These are phyloP conservation scores for Spatulosminthurus flaviceps DNA, from an alignment of 2,888 invertebrate genomes.

Conservation along the genomic window DNA sequence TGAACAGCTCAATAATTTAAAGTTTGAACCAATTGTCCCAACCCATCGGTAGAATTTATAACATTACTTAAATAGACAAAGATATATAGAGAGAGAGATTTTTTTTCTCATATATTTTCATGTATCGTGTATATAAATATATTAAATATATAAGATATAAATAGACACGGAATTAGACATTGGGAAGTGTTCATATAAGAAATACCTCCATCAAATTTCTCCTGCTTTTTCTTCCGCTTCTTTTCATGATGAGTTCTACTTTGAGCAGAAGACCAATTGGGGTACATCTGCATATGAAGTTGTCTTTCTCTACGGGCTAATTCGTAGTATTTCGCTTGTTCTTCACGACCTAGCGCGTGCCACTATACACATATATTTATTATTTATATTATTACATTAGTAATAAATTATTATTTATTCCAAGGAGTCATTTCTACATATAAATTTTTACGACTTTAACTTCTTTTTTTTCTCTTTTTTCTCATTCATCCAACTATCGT, in stretches of 20 bases:
- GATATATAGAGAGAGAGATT: background rate
- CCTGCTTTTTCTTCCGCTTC: slow-evolving; percentile 97
- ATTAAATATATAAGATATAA: slow-evolving; percentile 6
- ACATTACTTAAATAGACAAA: background rate
- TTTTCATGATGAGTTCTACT: slow-evolving; percentile 98
- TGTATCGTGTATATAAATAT: too few species aligned
- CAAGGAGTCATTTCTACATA: too few species aligned
- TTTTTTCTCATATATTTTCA: too few species aligned
- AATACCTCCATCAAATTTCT: slow-evolving; percentile 94
- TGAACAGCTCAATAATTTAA: too few species aligned
- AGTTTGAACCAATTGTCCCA: background rate
- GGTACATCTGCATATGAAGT: slow-evolving; percentile 99
- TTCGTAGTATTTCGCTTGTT: slow-evolving; percentile 99
- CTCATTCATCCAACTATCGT: too few species aligned
- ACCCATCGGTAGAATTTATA: slow-evolving; percentile 1
- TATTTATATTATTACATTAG: background rate
- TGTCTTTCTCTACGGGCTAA: slow-evolving; percentile 98
- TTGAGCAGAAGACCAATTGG: slow-evolving; percentile 99
- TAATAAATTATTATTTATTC: slow-evolving; percentile 1
- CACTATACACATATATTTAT: slow-evolving; percentile 74
- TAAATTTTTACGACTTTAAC: too few species aligned
- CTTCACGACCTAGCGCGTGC: slow-evolving; percentile 99
- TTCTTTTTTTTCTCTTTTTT: too few species aligned
- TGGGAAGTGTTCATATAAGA: slow-evolving; percentile 13
- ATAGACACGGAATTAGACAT: background rate